Evolutionary conservation across 92 coral and sea anemone species (phyloP), one percentile per base, ranked within the genome.

Genomic region (Actinernus sp.): DNA sequence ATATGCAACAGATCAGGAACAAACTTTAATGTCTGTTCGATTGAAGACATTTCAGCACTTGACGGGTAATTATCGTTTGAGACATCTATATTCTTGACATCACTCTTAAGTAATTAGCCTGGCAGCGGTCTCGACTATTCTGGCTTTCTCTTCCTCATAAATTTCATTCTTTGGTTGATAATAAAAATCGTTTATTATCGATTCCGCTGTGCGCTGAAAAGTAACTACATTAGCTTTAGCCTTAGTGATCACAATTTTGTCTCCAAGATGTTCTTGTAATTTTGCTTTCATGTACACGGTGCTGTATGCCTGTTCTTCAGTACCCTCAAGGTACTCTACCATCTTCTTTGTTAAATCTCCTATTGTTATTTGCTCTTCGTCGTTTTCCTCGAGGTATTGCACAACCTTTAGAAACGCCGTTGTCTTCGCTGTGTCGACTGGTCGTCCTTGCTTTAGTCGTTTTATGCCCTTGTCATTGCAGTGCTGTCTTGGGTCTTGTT

Each of bases 201-300:
- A 59, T 36, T 60, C 54, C 47, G 64, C 76, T 12, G 41, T 77
- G 17, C 49, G 55, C 16, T 45, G 36, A 30, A 84, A 62, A 0
- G 90, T 84, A 2, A 84, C 85, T 11, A 77, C 68, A 36, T 77
- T 77, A 21, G 64, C 44, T 17, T 25, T 39, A n/a, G n/a, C n/a
- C n/a, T n/a, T n/a, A n/a, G n/a, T n/a, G 28, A 76, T 55, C 25
- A 84, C 3, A 5, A 84, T 49, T 32, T 37, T 56, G 58, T 84
- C 81, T 4, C 85, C 76, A 55, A 84, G 77, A 70, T 77, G 76
- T 19, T 84, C 85, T 31, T 76, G 37, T n/a, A 84, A 75, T 23
- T 55, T 61, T 21, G 18, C 29, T 24, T 69, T 84, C 85, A 84
- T 76, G 70, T 84, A 69, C n/a, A 33, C 40, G 11, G 48, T 22